Evolutionary conservation across 2,113 vertebrate genomes (phyloP).

Genomic region (Gulo gulo): DNA sequence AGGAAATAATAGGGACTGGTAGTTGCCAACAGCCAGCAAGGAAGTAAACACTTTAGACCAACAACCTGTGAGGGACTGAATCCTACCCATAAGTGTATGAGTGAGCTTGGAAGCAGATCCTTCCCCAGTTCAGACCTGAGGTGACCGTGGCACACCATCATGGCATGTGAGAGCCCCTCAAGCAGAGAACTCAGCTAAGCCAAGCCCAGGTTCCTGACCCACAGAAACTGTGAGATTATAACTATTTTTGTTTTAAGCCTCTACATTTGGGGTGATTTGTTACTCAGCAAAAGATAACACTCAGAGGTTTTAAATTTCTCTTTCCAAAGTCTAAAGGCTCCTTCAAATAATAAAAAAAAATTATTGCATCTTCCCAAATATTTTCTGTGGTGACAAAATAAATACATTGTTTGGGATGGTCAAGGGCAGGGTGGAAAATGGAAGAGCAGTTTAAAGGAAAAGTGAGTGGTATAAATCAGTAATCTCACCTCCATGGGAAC

Average conservation of each 20-base stretch:
- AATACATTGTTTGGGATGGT: neutral
- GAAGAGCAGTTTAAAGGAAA: slow-evolving; percentile 24
- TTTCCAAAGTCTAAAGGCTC: neutral
- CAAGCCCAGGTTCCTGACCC: neutral
- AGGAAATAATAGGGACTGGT: neutral
- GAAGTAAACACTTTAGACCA: neutral
- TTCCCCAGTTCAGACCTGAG: neutral
- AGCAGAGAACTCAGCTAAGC: neutral
- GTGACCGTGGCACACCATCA: accelerated
- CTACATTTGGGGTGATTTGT: neutral
- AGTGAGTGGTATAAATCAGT: neutral
- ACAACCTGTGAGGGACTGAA: neutral
- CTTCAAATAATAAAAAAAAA: neutral
- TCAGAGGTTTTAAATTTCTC: neutral
- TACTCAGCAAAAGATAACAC: neutral
- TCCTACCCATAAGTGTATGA: neutral
- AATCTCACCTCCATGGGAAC: neutral
- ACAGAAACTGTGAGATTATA: neutral
- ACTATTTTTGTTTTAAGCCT: neutral
- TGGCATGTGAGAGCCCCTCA: neutral
- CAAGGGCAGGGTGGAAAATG: neutral
- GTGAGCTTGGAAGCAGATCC: neutral
- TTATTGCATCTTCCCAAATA: neutral
- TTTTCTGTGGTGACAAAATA: neutral
- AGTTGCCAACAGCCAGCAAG: neutral